These are phyloP conservation scores for Zaprionus lachaisei DNA, from an alignment of 1,140 invertebrate species.

Conservation along the genomic window DNA sequence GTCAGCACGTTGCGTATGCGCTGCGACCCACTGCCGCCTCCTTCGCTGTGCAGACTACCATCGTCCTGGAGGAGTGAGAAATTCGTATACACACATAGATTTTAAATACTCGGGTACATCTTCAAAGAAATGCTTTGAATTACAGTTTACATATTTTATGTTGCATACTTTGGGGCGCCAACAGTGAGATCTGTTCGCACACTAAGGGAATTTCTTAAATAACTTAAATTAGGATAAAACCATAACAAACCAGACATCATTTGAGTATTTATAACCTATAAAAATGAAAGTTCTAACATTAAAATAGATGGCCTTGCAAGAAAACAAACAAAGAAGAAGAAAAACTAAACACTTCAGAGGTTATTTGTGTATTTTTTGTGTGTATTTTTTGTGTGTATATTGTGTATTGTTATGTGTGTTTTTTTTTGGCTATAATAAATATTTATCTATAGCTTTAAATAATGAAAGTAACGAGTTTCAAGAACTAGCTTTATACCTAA, in stretches of 20 bases:
- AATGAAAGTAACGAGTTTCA: not conserved
- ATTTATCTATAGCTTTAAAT: not conserved
- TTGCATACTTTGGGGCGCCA: not conserved
- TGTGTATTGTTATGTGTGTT: not conserved
- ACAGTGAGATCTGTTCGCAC: too few species aligned
- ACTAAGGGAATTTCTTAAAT: too few species aligned
- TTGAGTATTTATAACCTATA: too few species aligned
- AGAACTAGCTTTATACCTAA: slow-evolving; percentile 8
- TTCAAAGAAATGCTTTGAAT: not conserved
- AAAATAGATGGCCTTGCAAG: too few species aligned
- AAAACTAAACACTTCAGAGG: too few species aligned
- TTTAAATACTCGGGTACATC: not conserved
- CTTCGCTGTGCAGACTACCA: not conserved
- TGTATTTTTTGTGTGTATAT: too few species aligned
- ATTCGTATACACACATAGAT: not conserved
- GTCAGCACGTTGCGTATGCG: slow-evolving; percentile 74
- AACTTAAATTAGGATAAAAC: too few species aligned
- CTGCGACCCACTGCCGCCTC: slow-evolving; percentile 39
- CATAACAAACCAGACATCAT: too few species aligned
- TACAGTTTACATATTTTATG: not conserved
- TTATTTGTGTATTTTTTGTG: not conserved
- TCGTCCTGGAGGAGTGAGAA: slow-evolving; percentile 35
- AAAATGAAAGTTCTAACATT: too few species aligned
- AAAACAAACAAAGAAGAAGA: too few species aligned
- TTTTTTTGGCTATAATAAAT: not conserved